Base-by-base conservation (phyloP, 2,113 vertebrate species). In the Leuciscus idus region DNA sequence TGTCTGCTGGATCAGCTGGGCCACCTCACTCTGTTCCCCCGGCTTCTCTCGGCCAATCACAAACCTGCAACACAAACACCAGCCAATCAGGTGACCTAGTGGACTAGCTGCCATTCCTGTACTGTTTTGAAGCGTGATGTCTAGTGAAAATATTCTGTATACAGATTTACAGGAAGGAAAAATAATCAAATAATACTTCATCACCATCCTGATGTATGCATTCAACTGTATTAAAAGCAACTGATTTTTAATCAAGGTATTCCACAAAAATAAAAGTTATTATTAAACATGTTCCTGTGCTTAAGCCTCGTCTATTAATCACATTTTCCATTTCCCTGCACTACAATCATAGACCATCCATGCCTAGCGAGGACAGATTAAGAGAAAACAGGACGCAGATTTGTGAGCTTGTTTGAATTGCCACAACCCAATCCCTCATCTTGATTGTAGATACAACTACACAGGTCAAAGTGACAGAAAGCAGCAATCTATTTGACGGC, bases 1-100 rank as follows among this genome's bases (percentile, higher is more conserved):
- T 1, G 98, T 99, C 94, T 99, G 98, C 91, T 99, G 98, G 92
- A 99, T 99, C 87, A 99, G 93, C 94, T 99, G 98, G 0, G 98
- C 98, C 92, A 99, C 98, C 91, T 99, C 98, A 0, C 98, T 99
- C 95, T 99, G 97, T 92, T 99, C 98, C 0, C 98, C 98, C 0
- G 98, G 98, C 91, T 97, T 98, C 93, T 99, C 98, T 68, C 98
- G 95, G 33, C 98, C 98, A 79, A 99, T 99, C 91, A 98, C 94
- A 91, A 99, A 99, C 91, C 98, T 99, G 93, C 17, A 86, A 48
- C 86, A 61, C 1, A 77, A 75, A 33, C 19, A 84, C 36, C 61
- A 83, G 79, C 57, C 72, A 78, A 82, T 87, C 70, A 83, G 76
- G n/a, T 57, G 11, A n/a, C 10, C 77, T 26, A 39, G 77, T 43